Evolutionary conservation across 2,797 vertebrate species (phyloP).

Genomic region (Naso thynnoides): DNA sequence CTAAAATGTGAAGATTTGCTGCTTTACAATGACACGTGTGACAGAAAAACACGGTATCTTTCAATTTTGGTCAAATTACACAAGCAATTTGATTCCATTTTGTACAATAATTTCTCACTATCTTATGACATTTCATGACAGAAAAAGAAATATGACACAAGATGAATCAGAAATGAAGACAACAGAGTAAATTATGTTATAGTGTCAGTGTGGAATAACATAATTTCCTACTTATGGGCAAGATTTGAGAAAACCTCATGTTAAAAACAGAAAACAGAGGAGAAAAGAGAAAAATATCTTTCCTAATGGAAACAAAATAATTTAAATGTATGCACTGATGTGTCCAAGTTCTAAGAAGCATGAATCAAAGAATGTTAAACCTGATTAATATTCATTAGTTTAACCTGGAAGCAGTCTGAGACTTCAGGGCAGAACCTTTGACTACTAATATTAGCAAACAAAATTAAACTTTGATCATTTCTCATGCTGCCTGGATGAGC

Average conservation of each 20-base stretch:
- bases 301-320: slow-evolving; percentile 29
- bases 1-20: neutral
- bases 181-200: neutral
- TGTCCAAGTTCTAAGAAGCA: slow-evolving; percentile 25
- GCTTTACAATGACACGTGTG: neutral
- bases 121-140: neutral
- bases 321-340: slow-evolving; percentile 19
- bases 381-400: slow-evolving; percentile 36
- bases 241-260: neutral
- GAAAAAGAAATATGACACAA: neutral
- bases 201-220: neutral
- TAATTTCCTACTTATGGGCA: neutral
- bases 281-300: neutral
- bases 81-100: neutral
- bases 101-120: neutral
- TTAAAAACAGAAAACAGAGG: slow-evolving; percentile 3
- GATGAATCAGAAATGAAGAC: neutral
- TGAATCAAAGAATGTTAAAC: slow-evolving; percentile 32
- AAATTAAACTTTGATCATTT: neutral
- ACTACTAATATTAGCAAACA: neutral
- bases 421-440: slow-evolving; percentile 3
- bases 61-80: neutral
- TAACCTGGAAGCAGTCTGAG: slow-evolving; percentile 12
- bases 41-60: neutral
- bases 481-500: neutral